Evolutionary conservation across 2,888 invertebrate species (phyloP).

Genomic region (Chaitophorus viminalis): DNA sequence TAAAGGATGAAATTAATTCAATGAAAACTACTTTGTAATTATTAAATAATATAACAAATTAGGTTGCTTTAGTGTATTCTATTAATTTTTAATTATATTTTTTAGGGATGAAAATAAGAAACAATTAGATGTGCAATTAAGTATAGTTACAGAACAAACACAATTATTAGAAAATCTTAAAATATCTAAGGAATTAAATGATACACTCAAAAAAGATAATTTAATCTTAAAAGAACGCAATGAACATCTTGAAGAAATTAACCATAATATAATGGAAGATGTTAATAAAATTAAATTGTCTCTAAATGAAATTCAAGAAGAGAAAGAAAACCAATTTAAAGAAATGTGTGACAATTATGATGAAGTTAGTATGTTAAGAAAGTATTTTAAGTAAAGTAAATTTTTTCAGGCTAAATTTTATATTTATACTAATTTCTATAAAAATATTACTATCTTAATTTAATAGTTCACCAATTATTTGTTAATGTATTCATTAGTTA

Average conservation of each 20-base stretch:
- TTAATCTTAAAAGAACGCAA: slow-evolving; percentile 12
- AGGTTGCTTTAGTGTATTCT: background rate
- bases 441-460: too few relatives aligned
- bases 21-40: slow-evolving; percentile 23
- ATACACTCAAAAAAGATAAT: slow-evolving; percentile 32
- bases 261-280: slow-evolving; percentile 35
- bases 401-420: too few relatives aligned
- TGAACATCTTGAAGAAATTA: slow-evolving; percentile 28
- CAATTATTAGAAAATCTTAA: background rate
- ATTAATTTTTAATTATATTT: background rate
- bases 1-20: background rate
- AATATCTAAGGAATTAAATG: slow-evolving; percentile 16
- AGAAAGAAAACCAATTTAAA: slow-evolving; percentile 13
- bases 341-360: slow-evolving; percentile 34
- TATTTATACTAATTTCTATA: too few relatives aligned
- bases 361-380: background rate
- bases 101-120: slow-evolving; percentile 4
- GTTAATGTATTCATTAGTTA: slow-evolving; percentile 2
- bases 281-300: slow-evolving; percentile 13
- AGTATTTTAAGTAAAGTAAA: too few relatives aligned
- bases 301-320: background rate
- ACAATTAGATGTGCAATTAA: background rate
- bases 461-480: too few relatives aligned
- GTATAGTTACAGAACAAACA: too few relatives aligned
- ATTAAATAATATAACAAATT: background rate